These are phyloP conservation scores for Dipodomys merriami DNA, from an alignment of 2,113 vertebrate genomes.

Conservation along the genomic window DNA sequence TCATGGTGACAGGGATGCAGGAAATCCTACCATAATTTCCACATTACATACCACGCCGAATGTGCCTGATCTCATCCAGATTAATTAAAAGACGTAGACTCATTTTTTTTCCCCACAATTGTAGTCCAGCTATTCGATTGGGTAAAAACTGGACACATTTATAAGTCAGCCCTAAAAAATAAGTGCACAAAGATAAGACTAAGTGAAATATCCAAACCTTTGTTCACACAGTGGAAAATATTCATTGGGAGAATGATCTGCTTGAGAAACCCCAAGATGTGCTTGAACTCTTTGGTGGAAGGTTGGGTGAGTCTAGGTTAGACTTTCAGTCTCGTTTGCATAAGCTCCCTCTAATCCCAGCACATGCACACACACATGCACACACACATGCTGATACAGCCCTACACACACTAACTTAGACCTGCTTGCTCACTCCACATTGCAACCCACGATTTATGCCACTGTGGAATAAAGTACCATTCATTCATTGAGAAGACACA, in stretches of 20 bases:
- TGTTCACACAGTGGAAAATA: neutral
- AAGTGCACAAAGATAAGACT: neutral
- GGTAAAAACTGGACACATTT: constrained; percentile 1
- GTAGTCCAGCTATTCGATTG: neutral
- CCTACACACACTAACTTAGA: constrained; percentile 11
- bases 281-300: neutral
- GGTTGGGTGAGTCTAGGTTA: constrained; percentile 24
- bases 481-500: constrained; percentile 58
- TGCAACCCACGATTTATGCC: constrained; percentile 59
- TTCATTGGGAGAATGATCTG: neutral
- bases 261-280: neutral
- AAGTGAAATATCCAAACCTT: neutral
- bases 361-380: no score
- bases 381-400: neutral
- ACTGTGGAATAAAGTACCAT: constrained; percentile 76
- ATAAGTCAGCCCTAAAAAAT: constrained; percentile 2
- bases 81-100: neutral
- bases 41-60: neutral
- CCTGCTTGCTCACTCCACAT: neutral
- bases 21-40: neutral
- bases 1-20: neutral
- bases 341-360: constrained; percentile 19
- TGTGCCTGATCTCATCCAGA: no score
- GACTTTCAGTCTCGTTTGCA: constrained; percentile 39
- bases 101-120: neutral